phyloP scores from a whole-genome alignment of 2,113 vertebrate species.

The Engystomops pustulosus region DNA sequence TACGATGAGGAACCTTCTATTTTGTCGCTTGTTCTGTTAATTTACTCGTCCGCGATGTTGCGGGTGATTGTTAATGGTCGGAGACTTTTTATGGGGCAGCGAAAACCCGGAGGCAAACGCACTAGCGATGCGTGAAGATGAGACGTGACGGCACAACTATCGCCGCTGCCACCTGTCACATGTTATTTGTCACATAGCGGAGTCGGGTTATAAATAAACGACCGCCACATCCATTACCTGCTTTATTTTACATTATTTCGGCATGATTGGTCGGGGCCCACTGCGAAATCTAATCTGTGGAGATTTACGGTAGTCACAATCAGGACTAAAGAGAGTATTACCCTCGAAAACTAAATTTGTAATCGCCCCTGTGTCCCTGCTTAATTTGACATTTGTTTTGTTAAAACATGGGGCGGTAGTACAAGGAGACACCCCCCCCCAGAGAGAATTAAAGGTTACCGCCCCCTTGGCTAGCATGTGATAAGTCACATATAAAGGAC shows the following conservation, averaged over 20 bases:
- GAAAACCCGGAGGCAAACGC: slow-evolving; percentile 33
- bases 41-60: neutral
- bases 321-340: too few relatives aligned
- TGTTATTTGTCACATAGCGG: slow-evolving; percentile 43
- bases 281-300: too few relatives aligned
- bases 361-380: too few relatives aligned
- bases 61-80: slow-evolving; percentile 30
- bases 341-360: too few relatives aligned
- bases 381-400: too few relatives aligned
- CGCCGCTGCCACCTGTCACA: slow-evolving; percentile 50
- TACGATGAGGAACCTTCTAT: neutral
- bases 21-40: neutral
- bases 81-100: slow-evolving; percentile 27
- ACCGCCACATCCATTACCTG: slow-evolving; percentile 45
- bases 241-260: slow-evolving; percentile 47
- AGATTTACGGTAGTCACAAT: too few relatives aligned
- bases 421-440: too few relatives aligned
- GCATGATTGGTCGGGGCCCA: neutral
- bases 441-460: too few relatives aligned
- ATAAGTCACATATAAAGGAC: too few relatives aligned
- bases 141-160: slow-evolving; percentile 23
- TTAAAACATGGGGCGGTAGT: too few relatives aligned
- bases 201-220: slow-evolving; percentile 44
- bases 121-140: slow-evolving; percentile 32
- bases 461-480: too few relatives aligned